These are phyloP conservation scores for Kryptolebias marmoratus DNA, from an alignment of 2,113 vertebrate species.

Conservation along the genomic window DNA sequence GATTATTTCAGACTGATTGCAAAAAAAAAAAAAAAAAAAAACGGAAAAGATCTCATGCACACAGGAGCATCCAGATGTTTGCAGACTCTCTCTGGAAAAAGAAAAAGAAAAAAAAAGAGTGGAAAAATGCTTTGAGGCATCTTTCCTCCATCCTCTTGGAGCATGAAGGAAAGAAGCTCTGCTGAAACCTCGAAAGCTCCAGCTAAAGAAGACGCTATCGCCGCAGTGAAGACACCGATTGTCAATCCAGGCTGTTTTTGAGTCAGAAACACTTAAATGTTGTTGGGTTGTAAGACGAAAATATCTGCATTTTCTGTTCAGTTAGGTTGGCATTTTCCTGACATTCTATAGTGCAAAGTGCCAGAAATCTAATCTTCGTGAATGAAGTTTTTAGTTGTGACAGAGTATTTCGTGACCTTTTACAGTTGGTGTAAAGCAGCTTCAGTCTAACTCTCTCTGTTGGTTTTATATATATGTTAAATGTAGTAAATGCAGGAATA, in stretches of 20 bases:
- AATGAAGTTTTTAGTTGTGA: not conserved
- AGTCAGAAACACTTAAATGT: not conserved
- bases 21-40: not conserved
- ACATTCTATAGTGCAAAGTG: too few species aligned
- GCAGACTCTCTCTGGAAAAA: not conserved
- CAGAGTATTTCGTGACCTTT: not conserved
- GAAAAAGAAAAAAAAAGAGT: not conserved
- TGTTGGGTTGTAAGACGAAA: not conserved
- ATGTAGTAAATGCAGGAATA: too few species aligned
- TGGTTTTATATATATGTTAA: too few species aligned
- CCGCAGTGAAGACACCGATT: not conserved
- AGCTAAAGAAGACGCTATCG: not conserved
- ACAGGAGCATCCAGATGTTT: not conserved
- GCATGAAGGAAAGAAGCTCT: constrained; percentile 6
- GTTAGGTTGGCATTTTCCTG: too few species aligned
- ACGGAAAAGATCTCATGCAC: not conserved
- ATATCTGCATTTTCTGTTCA: not conserved
- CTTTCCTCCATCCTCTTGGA: constrained; percentile 37
- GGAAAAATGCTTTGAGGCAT: constrained; percentile 6
- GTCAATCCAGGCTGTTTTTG: not conserved
- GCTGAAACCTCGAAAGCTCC: not conserved
- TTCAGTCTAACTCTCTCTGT: not conserved
- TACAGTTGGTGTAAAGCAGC: not conserved
- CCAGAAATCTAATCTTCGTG: too few species aligned
- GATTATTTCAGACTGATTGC: constrained; percentile 10